A percentile compares a stretch with the other conserved stretches of the same genome.
Conservation (phyloP, 1,140 invertebrate species). For the Brachionus angularis region DNA sequence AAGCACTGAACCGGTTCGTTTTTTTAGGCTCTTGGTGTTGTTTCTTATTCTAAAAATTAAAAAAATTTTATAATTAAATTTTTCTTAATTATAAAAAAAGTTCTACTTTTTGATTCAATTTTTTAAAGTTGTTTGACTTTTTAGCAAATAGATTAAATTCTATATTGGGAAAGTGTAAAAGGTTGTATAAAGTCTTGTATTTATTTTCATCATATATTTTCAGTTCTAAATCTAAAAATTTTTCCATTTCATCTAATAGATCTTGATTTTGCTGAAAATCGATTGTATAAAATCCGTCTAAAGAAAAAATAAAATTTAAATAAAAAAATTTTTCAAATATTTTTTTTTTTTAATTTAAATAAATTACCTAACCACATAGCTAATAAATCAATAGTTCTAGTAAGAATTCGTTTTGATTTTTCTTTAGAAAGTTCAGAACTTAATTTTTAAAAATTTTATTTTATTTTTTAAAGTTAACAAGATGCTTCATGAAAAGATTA, state of each 20-base stretch:
- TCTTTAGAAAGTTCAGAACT: not conserved
- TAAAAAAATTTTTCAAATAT: not conserved
- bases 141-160: conserved; percentile 38
- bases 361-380: conserved; percentile 38
- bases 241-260: not conserved
- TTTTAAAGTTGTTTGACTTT: conserved; percentile 20
- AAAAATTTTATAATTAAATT: too few relatives aligned
- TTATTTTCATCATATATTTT: not conserved
- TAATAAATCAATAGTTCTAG: not conserved
- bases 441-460: not conserved
- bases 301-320: not conserved
- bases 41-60: too few relatives aligned
- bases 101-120: conserved; percentile 13
- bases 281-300: conserved; percentile 26
- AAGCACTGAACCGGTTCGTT: not conserved
- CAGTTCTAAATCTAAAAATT: conserved; percentile 15
- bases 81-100: too few relatives aligned
- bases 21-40: conserved; percentile 21
- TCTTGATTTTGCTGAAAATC: conserved; percentile 37
- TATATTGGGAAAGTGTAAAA: conserved; percentile 25
- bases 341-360: not conserved
- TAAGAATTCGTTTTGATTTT: not conserved
- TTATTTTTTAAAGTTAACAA: not conserved
- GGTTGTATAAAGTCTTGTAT: not conserved
- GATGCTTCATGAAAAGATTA: not conserved